A percentile compares a stretch with the other conserved stretches of the same genome.
These are phyloP conservation scores for Mesaphorura yosii DNA, from an alignment of 1,140 invertebrate genomes.

Conservation along the genomic window DNA sequence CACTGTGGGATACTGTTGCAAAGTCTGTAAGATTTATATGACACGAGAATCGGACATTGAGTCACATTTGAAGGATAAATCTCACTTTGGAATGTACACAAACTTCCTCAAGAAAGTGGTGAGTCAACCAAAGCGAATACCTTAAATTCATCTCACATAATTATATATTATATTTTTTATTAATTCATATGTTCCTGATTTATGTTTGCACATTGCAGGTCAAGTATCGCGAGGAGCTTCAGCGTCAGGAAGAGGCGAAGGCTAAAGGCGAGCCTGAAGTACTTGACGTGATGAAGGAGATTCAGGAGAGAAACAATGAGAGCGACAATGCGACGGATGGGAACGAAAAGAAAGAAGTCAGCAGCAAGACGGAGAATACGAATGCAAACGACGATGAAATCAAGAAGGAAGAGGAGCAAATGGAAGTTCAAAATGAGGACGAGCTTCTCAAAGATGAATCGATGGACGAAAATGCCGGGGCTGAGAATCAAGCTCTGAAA, in stretches of 20 bases:
- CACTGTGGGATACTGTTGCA: conserved; percentile 22
- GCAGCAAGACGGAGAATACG: background rate
- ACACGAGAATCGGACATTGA: conserved; percentile 8
- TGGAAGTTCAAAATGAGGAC: too few relatives aligned
- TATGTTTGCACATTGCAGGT: background rate
- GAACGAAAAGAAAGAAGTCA: background rate
- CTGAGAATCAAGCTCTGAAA: conserved; percentile 4
- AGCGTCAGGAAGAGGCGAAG: conserved; percentile 1
- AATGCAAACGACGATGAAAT: background rate
- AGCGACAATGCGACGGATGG: background rate
- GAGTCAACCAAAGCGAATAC: conserved; percentile 6
- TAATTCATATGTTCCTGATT: background rate
- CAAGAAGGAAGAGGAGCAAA: conserved; percentile 8
- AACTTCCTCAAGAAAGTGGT: conserved; percentile 18
- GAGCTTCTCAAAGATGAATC: too few relatives aligned
- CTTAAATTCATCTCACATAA: background rate
- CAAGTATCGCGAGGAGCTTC: too few relatives aligned
- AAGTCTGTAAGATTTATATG: conserved; percentile 27
- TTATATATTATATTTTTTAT: background rate
- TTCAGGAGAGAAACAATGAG: background rate
- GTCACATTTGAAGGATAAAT: conserved; percentile 16
- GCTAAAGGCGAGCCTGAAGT: background rate
- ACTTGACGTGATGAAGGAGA: conserved; percentile 3
- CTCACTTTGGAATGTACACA: conserved; percentile 20
- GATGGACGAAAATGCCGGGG: background rate